A percentile compares a stretch with the other conserved stretches of the same genome.
Evolutionary conservation across 1,140 invertebrate genomes (phyloP).

Genomic region (Acromyrmex heyeri): DNA sequence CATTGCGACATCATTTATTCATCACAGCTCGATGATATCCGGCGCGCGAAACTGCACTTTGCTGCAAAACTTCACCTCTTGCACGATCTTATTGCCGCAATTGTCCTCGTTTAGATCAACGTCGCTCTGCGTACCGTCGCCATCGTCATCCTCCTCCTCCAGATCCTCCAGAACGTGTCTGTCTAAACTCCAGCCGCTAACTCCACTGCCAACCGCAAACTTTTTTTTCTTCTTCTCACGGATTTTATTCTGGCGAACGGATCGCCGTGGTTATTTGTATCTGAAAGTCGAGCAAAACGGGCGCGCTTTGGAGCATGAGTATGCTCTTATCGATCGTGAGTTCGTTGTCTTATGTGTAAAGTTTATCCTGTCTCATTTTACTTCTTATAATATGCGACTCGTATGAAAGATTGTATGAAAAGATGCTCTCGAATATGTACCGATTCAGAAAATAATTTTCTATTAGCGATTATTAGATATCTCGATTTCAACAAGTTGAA

Average conservation of each 20-base stretch:
- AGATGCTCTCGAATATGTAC: neutral
- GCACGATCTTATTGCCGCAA: constrained; percentile 74
- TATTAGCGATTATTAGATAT: neutral
- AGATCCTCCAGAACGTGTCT: constrained; percentile 77
- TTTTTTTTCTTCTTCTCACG: constrained; percentile 70
- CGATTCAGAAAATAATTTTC: constrained; percentile 10
- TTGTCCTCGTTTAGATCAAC: constrained; percentile 17
- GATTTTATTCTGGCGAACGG: constrained; percentile 79
- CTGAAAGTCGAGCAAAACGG: constrained; percentile 72
- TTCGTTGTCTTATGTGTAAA: constrained; percentile 2
- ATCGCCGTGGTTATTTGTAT: constrained; percentile 85
- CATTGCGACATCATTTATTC: constrained; percentile 10
- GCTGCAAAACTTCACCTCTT: constrained; percentile 79
- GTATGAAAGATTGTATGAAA: constrained; percentile 5
- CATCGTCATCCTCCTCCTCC: constrained; percentile 76
- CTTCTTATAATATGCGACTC: neutral
- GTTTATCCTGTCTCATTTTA: constrained; percentile 22
- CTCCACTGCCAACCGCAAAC: constrained; percentile 47
- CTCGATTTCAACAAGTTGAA: neutral
- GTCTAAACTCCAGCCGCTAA: constrained; percentile 64
- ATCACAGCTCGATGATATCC: constrained; percentile 84
- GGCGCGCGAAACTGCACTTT: constrained; percentile 82
- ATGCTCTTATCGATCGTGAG: constrained; percentile 53
- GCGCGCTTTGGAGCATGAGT: constrained; percentile 49
- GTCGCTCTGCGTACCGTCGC: constrained; percentile 49